A percentile compares a stretch with the other conserved stretches of the same genome.
These are phyloP conservation scores for Chaetodon trifascialis DNA, from an alignment of 2,113 vertebrate genomes.

Conservation along the genomic window DNA sequence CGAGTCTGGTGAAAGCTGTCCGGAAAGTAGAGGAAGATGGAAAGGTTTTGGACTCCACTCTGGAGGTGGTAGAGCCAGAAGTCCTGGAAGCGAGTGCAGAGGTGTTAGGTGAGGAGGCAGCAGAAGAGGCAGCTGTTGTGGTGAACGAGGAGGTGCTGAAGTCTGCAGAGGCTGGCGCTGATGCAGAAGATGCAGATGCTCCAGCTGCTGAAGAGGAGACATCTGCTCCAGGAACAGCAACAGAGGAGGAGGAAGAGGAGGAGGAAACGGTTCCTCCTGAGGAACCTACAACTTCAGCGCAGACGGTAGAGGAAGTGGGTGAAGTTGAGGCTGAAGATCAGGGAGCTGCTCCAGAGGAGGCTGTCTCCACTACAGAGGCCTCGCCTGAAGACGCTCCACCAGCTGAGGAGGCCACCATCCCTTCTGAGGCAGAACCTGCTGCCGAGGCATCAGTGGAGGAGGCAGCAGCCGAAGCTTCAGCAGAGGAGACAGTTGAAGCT, in stretches of 20 bases:
- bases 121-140: conserved; percentile 11
- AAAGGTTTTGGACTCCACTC: background rate
- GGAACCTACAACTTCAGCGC: conserved; percentile 1
- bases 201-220: conserved; percentile 31
- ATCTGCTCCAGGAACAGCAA: background rate
- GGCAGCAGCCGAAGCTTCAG: background rate
- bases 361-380: background rate
- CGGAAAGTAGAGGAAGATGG: conserved; percentile 40
- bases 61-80: background rate
- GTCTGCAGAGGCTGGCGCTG: conserved; percentile 13
- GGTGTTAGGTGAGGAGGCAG: background rate
- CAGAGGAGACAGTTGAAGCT: conserved; percentile 7
- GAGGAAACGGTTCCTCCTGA: conserved; percentile 14
- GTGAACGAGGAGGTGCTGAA: conserved; percentile 30
- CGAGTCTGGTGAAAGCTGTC: conserved; percentile 33
- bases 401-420: conserved; percentile 17
- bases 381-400: conserved; percentile 5
- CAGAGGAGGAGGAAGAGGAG: background rate
- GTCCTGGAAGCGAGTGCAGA: conserved; percentile 5
- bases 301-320: background rate
- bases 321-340: conserved; percentile 25
- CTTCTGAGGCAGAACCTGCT: background rate
- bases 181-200: conserved; percentile 31
- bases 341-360: conserved; percentile 3
- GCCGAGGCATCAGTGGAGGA: conserved; percentile 33